Base-by-base conservation (phyloP, 2,113 vertebrate genomes). In the Cephalopholis sonnerati region DNA sequence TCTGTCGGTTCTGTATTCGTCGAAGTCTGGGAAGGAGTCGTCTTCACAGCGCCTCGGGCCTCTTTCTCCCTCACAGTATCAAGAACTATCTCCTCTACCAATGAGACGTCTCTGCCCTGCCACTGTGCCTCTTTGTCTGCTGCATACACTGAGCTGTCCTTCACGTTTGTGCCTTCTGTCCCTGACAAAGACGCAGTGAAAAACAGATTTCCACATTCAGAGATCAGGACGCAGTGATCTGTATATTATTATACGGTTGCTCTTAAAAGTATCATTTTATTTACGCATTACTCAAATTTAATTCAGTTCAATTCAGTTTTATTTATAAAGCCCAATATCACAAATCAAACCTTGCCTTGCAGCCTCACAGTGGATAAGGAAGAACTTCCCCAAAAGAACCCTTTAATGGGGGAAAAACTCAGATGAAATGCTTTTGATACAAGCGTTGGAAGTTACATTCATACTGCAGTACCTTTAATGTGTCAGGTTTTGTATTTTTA, bases 71-170 rank as follows among this genome's bases (percentile, higher is more conserved):
- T 4, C 95, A 94, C 66, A 96, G 91, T 0, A 91, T 99, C 55
- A 89, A 96, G 81, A 94, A 94, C 85, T 99, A 96, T 84, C 95
- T 99, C 25, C 95, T 98, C 2, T 96, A 97, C 88, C 93, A 89
- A 62, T 99, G 95, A 95, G 16, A 58, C 13, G 0, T 67, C 48
- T 76, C 22, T 13, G 16, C 8, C 1, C 9, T 46, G 22, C 15
- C 7, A 36, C 18, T 36, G 5, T 48, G 41, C 36, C n/a, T 29
- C 54, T 51, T 27, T 53, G 13, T 69, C 25, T 39, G 25, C 13
- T 13, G 9, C 13, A n/a, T 50, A 16, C 1, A 61, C 46, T 54
- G 50, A 46, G 50, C n/a, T 6, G 1, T 48, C 13, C 50, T 22
- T 59, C 24, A 65, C 32, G 25, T 64, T 75, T 58, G 73, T 65